phyloP scores from a whole-genome alignment of 1,140 invertebrate species.

The Apis mellifera region DNA sequence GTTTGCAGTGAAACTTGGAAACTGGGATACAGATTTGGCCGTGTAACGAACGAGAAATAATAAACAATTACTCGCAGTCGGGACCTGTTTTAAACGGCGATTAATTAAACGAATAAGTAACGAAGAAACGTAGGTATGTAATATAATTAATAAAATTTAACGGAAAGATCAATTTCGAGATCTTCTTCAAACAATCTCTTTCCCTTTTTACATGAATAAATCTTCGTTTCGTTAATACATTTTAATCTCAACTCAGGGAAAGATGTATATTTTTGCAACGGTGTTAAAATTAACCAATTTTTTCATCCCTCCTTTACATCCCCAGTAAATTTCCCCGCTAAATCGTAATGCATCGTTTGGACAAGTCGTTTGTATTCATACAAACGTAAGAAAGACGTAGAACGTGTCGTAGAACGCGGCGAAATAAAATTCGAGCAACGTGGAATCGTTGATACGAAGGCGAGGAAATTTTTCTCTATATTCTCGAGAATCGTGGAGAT shows the following conservation, averaged over 20 bases:
- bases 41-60: neutral
- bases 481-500: neutral
- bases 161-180: too few species aligned
- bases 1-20: constrained; percentile 19
- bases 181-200: too few species aligned
- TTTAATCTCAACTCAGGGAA: too few species aligned
- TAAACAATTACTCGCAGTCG: neutral
- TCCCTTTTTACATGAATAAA: too few species aligned
- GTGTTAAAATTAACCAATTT: too few species aligned
- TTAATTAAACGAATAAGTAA: neutral
- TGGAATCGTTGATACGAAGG: constrained; percentile 42
- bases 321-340: neutral
- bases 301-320: neutral
- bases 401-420: constrained; percentile 37
- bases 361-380: constrained; percentile 14
- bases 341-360: neutral
- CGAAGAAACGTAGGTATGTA: too few species aligned
- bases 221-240: too few species aligned
- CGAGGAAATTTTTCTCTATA: neutral
- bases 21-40: neutral
- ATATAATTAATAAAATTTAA: too few species aligned
- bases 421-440: constrained; percentile 33
- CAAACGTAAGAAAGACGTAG: constrained; percentile 21
- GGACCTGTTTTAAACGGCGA: neutral
- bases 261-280: too few species aligned